These are phyloP conservation scores for Polypedilum pembai DNA, from an alignment of 1,140 invertebrate genomes.

Conservation along the genomic window DNA sequence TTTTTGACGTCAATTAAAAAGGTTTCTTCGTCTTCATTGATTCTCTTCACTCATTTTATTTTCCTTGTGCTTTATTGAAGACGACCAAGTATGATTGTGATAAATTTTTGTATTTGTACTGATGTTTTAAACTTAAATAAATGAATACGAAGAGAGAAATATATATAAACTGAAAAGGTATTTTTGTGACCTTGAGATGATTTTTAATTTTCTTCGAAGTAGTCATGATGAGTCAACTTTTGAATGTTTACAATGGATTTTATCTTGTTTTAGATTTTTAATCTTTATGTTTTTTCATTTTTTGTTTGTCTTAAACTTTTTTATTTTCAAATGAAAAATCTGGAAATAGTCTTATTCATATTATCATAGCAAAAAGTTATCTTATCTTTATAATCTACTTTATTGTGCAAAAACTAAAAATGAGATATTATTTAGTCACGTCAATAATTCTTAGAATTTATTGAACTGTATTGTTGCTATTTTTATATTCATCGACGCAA, in stretches of 20 bases:
- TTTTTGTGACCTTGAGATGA: slow-evolving; percentile 12
- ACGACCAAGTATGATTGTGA: not conserved
- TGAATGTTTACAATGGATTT: not conserved
- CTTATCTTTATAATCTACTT: too few relatives aligned
- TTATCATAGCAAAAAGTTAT: too few relatives aligned
- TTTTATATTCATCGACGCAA: too few relatives aligned
- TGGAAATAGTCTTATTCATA: too few relatives aligned
- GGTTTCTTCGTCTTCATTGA: not conserved
- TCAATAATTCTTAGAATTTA: too few relatives aligned
- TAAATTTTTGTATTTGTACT: not conserved
- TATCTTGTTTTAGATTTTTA: not conserved
- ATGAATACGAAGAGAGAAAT: not conserved
- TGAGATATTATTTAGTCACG: too few relatives aligned
- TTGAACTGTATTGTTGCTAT: too few relatives aligned
- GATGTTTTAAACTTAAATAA: not conserved
- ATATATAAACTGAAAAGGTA: not conserved
- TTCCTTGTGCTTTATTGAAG: not conserved
- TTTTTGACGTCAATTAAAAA: slow-evolving; percentile 18
- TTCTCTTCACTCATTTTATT: not conserved
- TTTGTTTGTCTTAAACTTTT: too few relatives aligned
- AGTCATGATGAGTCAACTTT: slow-evolving; percentile 3
- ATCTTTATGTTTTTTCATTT: too few relatives aligned
- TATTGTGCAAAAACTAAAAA: too few relatives aligned
- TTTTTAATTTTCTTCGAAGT: slow-evolving; percentile 6
- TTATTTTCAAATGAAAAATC: too few relatives aligned